Conservation (phyloP, 2,888 invertebrate genomes). For the Julus scanicus region DNA sequence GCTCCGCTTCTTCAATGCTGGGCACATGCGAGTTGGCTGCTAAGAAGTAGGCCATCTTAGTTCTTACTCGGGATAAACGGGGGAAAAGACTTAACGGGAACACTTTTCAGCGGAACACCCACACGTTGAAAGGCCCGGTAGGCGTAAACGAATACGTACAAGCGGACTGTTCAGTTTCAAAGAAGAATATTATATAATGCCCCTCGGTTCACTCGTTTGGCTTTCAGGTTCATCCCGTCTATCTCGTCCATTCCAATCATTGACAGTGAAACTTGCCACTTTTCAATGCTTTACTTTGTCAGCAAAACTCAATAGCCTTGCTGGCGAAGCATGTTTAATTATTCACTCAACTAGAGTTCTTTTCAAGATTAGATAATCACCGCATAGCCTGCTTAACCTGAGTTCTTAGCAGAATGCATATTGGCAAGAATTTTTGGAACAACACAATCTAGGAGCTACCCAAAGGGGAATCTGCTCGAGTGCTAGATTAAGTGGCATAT, state of each 20-base stretch:
- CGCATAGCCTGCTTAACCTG: neutral
- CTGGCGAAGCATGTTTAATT: neutral
- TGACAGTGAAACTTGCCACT: neutral
- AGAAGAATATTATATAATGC: neutral
- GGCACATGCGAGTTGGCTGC: neutral
- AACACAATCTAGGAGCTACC: neutral
- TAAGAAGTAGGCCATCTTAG: slow-evolving; percentile 36
- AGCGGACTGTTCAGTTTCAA: slow-evolving; percentile 18
- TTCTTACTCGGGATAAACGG: neutral
- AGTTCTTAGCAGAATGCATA: slow-evolving; percentile 8
- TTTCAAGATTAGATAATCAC: neutral
- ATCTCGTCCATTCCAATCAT: neutral
- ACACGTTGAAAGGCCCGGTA: slow-evolving; percentile 7
- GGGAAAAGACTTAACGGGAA: neutral
- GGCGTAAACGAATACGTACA: slow-evolving; percentile 35
- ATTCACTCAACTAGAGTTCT: neutral
- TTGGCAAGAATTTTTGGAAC: slow-evolving; percentile 41
- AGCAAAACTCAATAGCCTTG: neutral
- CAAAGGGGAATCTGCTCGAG: slow-evolving; percentile 20
- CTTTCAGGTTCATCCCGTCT: neutral
- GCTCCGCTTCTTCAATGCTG: neutral
- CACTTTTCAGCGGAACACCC: slow-evolving; percentile 20
- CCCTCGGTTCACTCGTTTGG: neutral
- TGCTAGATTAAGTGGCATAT: slow-evolving; percentile 23
- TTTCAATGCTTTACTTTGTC: neutral